These are phyloP conservation scores for Corella eumyota DNA, from an alignment of 23 tunicate genomes.

Conservation along the genomic window DNA sequence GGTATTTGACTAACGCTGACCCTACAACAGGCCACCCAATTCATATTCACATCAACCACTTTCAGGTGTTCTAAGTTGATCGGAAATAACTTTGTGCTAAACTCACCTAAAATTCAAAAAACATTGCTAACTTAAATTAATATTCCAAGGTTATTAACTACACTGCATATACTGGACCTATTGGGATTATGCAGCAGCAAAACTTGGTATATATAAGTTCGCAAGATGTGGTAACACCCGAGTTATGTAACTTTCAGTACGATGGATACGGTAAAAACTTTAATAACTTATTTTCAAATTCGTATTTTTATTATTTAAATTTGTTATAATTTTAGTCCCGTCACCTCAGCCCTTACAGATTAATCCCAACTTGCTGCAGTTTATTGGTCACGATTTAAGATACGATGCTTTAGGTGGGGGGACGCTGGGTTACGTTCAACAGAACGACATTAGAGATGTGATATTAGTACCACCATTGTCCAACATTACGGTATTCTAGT, in stretches of 20 bases:
- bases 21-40: slow-evolving; percentile 18
- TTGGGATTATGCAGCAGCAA: too few species aligned
- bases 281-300: too few species aligned
- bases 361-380: not conserved
- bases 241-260: not conserved
- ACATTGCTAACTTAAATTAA: too few species aligned
- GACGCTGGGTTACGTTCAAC: slow-evolving; percentile 21
- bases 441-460: slow-evolving; percentile 20
- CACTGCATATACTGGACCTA: slow-evolving; percentile 25
- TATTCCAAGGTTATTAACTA: slow-evolving; percentile 17
- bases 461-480: slow-evolving; percentile 40
- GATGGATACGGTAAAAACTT: too few species aligned
- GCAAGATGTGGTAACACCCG: not conserved
- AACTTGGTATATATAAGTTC: too few species aligned
- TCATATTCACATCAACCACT: slow-evolving; percentile 43
- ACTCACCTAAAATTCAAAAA: too few species aligned
- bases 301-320: too few species aligned
- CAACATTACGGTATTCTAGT: slow-evolving; percentile 51
- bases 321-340: too few species aligned
- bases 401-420: not conserved
- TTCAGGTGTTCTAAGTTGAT: slow-evolving; percentile 46
- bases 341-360: not conserved
- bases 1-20: slow-evolving; percentile 30
- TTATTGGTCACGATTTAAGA: slow-evolving; percentile 16
- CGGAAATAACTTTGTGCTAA: too few species aligned